phyloP scores from a whole-genome alignment of 92 coral and sea anemone genomes.

The Epizoanthus stellaris region DNA sequence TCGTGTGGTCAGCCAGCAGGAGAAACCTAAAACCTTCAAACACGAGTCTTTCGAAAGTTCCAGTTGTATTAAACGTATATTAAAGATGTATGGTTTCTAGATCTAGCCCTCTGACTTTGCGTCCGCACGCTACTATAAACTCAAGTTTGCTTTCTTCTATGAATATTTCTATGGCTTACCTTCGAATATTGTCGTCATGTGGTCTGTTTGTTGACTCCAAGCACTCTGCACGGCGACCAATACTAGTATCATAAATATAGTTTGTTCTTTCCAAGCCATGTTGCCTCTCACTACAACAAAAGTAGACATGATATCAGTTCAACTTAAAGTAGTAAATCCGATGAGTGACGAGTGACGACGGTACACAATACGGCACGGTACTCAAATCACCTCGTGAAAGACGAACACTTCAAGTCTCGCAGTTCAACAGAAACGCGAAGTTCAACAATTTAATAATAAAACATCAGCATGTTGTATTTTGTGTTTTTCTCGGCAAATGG shows the following conservation, averaged over 20 bases:
- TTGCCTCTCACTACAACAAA: slow-evolving; percentile 6
- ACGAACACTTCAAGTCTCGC: neutral
- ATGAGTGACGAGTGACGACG: neutral
- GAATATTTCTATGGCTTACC: slow-evolving; percentile 1
- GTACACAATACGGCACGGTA: neutral
- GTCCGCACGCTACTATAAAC: neutral
- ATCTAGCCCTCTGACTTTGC: no score
- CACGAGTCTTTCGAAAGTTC: neutral
- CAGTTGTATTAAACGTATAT: neutral
- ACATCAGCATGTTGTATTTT: no score
- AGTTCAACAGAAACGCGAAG: no score
- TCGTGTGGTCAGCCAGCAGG: no score
- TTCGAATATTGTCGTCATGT: slow-evolving; percentile 26
- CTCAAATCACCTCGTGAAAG: neutral
- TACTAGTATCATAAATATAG: slow-evolving; percentile 1
- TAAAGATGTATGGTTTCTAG: no score
- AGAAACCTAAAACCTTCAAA: neutral
- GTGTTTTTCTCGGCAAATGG: neutral
- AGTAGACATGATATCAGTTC: neutral
- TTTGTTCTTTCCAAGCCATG: slow-evolving; percentile 23
- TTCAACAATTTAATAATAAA: no score
- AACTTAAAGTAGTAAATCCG: neutral
- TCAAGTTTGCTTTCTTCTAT: no score
- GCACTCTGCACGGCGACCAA: slow-evolving; percentile 13
- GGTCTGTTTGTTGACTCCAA: slow-evolving; percentile 1